Conservation (phyloP, 2,888 invertebrate genomes). For the Dorcus hopei region DNA sequence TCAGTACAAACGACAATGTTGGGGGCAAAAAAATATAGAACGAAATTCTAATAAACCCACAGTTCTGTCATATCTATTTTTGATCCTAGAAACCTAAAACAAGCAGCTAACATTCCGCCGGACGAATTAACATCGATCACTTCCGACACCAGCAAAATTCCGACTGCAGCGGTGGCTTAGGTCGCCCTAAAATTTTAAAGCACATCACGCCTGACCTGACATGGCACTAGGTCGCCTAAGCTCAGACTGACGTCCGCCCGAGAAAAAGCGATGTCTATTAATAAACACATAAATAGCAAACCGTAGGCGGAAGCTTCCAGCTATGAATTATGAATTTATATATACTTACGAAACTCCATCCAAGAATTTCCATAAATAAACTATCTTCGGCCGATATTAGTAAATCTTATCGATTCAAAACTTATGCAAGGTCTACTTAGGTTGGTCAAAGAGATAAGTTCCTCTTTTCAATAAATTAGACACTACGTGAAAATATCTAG, state of each 20-base stretch:
- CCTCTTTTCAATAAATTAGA: no score
- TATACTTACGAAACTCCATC: constrained; percentile 9
- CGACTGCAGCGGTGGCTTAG: neutral
- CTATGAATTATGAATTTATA: constrained; percentile 18
- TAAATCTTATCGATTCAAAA: no score
- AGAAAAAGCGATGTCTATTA: constrained; percentile 5
- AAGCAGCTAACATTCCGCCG: no score
- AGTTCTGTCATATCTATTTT: no score
- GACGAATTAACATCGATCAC: no score
- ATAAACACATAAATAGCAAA: constrained; percentile 12
- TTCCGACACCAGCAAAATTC: neutral
- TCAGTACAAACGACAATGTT: no score
- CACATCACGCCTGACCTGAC: neutral
- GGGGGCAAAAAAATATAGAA: no score
- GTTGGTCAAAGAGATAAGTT: no score
- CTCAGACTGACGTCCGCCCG: neutral
- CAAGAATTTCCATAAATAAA: constrained; percentile 17
- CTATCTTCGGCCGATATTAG: neutral
- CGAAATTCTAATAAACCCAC: no score
- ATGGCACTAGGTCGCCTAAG: neutral
- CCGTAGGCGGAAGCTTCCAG: constrained; percentile 14
- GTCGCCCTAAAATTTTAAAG: neutral
- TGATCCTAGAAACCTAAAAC: no score
- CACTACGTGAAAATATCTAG: no score
- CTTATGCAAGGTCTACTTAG: no score